Evolutionary conservation across 2,113 vertebrate genomes (phyloP).

Genomic region (Galbula dea): DNA sequence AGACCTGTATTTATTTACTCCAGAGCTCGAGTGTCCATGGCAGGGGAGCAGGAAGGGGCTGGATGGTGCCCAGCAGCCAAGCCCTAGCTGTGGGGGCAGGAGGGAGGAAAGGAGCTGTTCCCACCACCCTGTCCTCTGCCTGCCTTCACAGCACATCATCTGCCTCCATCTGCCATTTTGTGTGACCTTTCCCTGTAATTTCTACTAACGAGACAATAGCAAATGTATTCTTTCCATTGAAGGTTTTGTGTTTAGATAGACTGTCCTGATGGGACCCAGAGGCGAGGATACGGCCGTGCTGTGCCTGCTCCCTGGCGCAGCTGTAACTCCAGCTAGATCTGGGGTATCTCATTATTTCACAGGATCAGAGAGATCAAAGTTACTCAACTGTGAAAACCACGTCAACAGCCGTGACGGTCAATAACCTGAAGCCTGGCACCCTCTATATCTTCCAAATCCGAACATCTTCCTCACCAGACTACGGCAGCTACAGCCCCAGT

Average conservation of each 20-base stretch:
- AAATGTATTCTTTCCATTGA: not conserved
- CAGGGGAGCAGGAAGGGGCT: not conserved
- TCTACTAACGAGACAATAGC: not conserved
- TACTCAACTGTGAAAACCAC: constrained; percentile 93
- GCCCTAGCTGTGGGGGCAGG: not conserved
- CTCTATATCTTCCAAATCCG: constrained; percentile 93
- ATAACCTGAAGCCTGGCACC: constrained; percentile 92
- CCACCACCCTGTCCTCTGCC: not conserved
- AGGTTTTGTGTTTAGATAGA: not conserved
- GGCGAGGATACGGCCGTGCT: not conserved
- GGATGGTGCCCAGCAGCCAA: not conserved
- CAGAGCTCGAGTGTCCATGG: accelerated
- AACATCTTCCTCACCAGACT: constrained; percentile 80
- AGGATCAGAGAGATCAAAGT: constrained; percentile 93
- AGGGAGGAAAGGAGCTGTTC: accelerated
- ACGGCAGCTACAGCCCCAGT: constrained; percentile 82
- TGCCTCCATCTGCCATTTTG: not conserved
- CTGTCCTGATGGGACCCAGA: not conserved
- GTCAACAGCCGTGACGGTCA: constrained; percentile 83
- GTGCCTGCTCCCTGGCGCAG: accelerated
- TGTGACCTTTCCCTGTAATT: not conserved
- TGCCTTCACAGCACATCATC: not conserved
- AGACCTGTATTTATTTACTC: not conserved
- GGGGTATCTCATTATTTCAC: not conserved
- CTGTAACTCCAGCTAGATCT: not conserved